phyloP scores from a whole-genome alignment of 2,797 vertebrate genomes.

The Malurus leucopterus region DNA sequence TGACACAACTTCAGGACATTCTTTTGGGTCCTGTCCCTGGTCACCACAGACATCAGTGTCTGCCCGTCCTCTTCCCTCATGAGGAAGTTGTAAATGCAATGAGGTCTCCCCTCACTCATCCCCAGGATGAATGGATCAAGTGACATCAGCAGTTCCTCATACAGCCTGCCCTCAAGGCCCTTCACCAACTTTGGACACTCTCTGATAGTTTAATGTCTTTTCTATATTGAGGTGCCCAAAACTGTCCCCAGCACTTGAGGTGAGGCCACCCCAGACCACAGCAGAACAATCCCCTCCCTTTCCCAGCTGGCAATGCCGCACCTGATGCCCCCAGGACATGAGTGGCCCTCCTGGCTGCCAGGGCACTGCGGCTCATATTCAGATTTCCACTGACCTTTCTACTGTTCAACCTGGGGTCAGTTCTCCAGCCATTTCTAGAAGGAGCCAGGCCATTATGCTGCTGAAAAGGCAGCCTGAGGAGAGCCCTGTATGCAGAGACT shows the following conservation, averaged over 20 bases:
- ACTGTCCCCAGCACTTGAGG: accelerated
- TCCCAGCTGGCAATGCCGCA: accelerated
- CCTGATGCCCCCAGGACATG: background rate
- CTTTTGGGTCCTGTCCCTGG: accelerated
- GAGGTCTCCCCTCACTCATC: background rate
- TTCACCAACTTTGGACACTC: background rate
- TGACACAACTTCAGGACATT: background rate
- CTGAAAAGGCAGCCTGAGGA: background rate
- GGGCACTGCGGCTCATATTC: background rate
- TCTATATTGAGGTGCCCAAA: background rate
- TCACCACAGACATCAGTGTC: accelerated
- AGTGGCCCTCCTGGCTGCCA: background rate
- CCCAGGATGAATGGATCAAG: background rate
- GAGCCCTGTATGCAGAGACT: background rate
- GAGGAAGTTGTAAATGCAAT: background rate
- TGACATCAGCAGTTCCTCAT: background rate
- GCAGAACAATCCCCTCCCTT: background rate
- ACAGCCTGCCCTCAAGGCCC: accelerated
- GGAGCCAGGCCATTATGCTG: background rate
- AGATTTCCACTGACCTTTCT: background rate
- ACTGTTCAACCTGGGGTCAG: background rate
- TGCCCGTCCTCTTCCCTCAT: background rate
- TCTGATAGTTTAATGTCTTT: background rate
- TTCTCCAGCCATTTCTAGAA: background rate
- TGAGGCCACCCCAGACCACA: background rate